Evolutionary conservation across 2,797 vertebrate species (phyloP).

Genomic region (Aphelocoma californica): DNA sequence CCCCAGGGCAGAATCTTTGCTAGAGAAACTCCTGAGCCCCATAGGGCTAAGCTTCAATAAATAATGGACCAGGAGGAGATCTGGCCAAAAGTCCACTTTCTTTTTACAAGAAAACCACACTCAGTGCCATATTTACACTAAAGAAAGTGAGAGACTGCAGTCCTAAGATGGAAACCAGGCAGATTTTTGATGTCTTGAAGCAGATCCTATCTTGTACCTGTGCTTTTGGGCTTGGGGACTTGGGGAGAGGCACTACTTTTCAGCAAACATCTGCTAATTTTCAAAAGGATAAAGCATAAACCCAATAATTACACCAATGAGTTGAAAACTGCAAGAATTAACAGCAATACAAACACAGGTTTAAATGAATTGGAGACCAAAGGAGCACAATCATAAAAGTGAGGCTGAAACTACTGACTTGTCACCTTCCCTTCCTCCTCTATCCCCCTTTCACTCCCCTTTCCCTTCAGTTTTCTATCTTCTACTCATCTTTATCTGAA

Average conservation of each 20-base stretch:
- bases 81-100: neutral
- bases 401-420: neutral
- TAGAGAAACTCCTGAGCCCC: neutral
- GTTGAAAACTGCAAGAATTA: neutral
- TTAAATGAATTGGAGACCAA: neutral
- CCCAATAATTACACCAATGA: neutral
- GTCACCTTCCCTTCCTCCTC: constrained; percentile 17
- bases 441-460: neutral
- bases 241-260: neutral
- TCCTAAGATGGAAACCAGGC: neutral
- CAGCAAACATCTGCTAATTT: neutral
- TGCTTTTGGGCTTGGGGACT: neutral
- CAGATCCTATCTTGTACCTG: neutral
- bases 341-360: neutral
- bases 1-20: neutral
- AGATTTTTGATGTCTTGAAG: neutral
- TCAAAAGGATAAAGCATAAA: neutral
- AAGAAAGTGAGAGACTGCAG: neutral
- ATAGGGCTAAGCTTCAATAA: neutral
- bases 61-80: neutral
- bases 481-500: constrained; percentile 53
- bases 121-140: neutral
- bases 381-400: neutral
- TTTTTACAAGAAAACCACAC: neutral
- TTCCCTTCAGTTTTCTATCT: constrained; percentile 55